phyloP scores from a whole-genome alignment of 2,113 vertebrate species.

The Mus pahari region DNA sequence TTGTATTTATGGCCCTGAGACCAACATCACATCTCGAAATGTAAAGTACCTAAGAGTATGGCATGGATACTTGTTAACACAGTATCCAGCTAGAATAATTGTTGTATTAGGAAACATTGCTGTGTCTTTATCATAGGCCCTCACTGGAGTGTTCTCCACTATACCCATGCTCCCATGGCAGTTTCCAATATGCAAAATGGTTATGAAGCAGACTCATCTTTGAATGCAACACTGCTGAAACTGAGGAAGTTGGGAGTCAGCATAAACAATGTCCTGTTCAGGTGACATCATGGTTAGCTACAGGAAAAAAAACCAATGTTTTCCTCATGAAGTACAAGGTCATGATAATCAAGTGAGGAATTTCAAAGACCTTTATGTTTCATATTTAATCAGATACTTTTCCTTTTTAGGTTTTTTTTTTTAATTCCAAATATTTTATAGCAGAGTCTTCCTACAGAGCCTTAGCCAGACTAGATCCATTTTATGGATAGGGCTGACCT shows the following conservation, averaged over 20 bases:
- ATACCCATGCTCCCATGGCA: not conserved
- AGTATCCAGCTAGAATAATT: not conserved
- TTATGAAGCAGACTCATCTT: not conserved
- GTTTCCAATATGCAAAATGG: conserved; percentile 9
- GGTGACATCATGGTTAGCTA: not conserved
- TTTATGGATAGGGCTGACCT: too few relatives aligned
- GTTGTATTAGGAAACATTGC: not conserved
- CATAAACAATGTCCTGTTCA: not conserved
- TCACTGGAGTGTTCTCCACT: too few relatives aligned
- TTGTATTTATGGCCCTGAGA: not conserved
- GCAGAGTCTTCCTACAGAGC: not conserved
- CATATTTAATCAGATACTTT: not conserved
- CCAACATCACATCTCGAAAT: not conserved
- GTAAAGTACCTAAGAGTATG: not conserved
- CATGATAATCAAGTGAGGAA: not conserved
- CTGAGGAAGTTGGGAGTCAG: not conserved
- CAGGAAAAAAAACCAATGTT: not conserved
- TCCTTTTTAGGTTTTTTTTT: too few relatives aligned
- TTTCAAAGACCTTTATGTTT: conserved; percentile 45
- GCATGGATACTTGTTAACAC: not conserved
- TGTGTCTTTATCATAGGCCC: not conserved
- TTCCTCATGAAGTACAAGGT: not conserved
- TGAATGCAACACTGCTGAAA: not conserved
- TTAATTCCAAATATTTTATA: not conserved
- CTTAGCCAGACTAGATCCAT: not conserved